These are phyloP conservation scores for Drosophila greeni DNA, from an alignment of 2,888 invertebrate genomes.

Conservation along the genomic window DNA sequence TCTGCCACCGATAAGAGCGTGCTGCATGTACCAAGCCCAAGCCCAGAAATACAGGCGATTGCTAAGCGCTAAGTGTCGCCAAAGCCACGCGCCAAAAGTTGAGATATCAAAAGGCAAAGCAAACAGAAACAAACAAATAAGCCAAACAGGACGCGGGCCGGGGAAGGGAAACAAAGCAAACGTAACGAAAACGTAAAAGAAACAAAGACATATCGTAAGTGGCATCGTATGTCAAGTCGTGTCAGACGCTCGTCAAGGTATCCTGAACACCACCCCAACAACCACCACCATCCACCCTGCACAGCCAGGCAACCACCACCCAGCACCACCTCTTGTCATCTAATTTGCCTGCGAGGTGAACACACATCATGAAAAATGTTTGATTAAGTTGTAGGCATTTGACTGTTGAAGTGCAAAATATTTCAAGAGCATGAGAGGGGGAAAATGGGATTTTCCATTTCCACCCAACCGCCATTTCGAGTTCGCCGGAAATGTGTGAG, in stretches of 20 bases:
- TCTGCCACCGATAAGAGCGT: slow-evolving; percentile 51
- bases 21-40: slow-evolving; percentile 17
- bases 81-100: slow-evolving; percentile 70
- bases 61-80: slow-evolving; percentile 66
- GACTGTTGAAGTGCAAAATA: slow-evolving; percentile 46
- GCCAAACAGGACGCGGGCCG: slow-evolving; percentile 19
- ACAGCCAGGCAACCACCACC: not conserved
- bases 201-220: slow-evolving; percentile 74
- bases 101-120: slow-evolving; percentile 67
- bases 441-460: slow-evolving; percentile 22
- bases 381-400: slow-evolving; percentile 65
- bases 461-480: slow-evolving; percentile 3
- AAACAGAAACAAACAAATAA: slow-evolving; percentile 61
- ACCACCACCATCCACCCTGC: not conserved
- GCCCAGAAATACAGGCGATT: slow-evolving; percentile 40
- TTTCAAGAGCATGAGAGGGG: slow-evolving; percentile 13
- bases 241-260: slow-evolving; percentile 65
- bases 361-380: slow-evolving; percentile 46
- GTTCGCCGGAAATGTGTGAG: slow-evolving; percentile 9
- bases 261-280: slow-evolving; percentile 7
- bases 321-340: slow-evolving; percentile 39
- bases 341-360: slow-evolving; percentile 63
- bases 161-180: slow-evolving; percentile 19
- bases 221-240: slow-evolving; percentile 71
- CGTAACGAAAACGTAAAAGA: slow-evolving; percentile 42